A percentile compares a stretch with the other conserved stretches of the same genome.
These are phyloP conservation scores for Gambusia affinis DNA, from an alignment of 2,113 vertebrate genomes.

Conservation along the genomic window DNA sequence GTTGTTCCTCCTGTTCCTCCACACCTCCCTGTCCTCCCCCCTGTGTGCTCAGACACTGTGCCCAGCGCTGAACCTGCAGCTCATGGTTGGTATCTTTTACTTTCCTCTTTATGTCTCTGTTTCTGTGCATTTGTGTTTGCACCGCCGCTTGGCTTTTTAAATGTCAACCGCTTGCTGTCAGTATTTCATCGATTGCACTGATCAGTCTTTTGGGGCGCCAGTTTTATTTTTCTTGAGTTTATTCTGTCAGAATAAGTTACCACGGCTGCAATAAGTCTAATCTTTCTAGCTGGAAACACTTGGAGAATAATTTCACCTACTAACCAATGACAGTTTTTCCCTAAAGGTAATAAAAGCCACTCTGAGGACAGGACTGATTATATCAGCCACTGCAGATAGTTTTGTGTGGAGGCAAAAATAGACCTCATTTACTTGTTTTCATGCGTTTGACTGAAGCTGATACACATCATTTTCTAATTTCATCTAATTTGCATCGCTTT, in stretches of 20 bases:
- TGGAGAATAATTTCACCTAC: conserved; percentile 26
- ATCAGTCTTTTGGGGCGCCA: conserved; percentile 9
- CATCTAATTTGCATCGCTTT: conserved; percentile 36
- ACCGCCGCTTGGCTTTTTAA: not conserved
- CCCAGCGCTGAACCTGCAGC: conserved; percentile 84
- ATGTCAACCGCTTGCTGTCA: conserved; percentile 38
- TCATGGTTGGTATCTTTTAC: conserved; percentile 84
- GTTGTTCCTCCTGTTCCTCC: conserved; percentile 80
- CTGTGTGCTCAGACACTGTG: conserved; percentile 81
- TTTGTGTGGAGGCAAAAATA: conserved; percentile 53
- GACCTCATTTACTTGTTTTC: conserved; percentile 54
- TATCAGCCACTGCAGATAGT: conserved; percentile 48
- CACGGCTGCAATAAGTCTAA: not conserved
- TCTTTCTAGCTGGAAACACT: not conserved
- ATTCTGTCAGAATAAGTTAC: conserved; percentile 8
- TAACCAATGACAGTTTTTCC: conserved; percentile 54
- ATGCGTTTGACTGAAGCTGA: conserved; percentile 56
- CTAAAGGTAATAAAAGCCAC: conserved; percentile 56
- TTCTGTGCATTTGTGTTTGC: conserved; percentile 27
- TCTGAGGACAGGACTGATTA: conserved; percentile 45
- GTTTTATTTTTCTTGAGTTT: conserved; percentile 10
- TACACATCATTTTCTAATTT: conserved; percentile 61
- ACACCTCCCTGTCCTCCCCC: conserved; percentile 76
- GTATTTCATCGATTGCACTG: conserved; percentile 7
- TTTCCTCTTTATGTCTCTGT: conserved; percentile 56